A percentile compares a stretch with the other conserved stretches of the same genome.
Evolutionary conservation across 2,888 invertebrate species (phyloP).

Genomic region (Oscheius onirici): DNA sequence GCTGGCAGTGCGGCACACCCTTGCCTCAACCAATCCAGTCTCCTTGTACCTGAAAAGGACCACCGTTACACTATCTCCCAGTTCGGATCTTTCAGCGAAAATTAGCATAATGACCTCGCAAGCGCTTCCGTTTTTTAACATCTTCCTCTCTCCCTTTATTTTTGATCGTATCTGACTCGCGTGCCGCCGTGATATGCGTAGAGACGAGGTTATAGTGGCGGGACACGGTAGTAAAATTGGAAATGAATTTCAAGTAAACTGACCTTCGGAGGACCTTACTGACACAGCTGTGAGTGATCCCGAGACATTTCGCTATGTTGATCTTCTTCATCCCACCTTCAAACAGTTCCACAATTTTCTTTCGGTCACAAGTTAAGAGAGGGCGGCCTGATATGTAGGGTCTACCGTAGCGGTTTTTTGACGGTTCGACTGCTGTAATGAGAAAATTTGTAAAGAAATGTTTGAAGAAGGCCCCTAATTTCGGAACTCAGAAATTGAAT

Average conservation of each 20-base stretch:
- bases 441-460: too few species aligned
- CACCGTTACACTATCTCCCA: constrained; percentile 4
- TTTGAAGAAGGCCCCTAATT: too few species aligned
- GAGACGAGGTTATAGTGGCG: neutral
- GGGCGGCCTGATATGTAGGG: constrained; percentile 67
- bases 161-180: neutral
- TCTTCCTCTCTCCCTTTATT: neutral
- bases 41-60: constrained; percentile 56
- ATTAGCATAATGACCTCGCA: constrained; percentile 31
- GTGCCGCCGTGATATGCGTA: neutral
- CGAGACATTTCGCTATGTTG: constrained; percentile 60
- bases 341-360: constrained; percentile 61
- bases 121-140: constrained; percentile 19
- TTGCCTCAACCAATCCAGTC: constrained; percentile 59
- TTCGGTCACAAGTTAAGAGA: constrained; percentile 60
- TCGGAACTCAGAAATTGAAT: too few species aligned
- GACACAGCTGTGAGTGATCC: constrained; percentile 66
- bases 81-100: constrained; percentile 13
- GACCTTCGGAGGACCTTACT: constrained; percentile 63
- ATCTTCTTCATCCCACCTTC: constrained; percentile 62
- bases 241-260: neutral
- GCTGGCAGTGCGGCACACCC: constrained; percentile 62
- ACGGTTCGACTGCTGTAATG: constrained; percentile 55
- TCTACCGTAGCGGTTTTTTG: constrained; percentile 63
- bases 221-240: neutral